Evolutionary conservation across 2,113 vertebrate species (phyloP).

Genomic region (Henicopernis longicauda): DNA sequence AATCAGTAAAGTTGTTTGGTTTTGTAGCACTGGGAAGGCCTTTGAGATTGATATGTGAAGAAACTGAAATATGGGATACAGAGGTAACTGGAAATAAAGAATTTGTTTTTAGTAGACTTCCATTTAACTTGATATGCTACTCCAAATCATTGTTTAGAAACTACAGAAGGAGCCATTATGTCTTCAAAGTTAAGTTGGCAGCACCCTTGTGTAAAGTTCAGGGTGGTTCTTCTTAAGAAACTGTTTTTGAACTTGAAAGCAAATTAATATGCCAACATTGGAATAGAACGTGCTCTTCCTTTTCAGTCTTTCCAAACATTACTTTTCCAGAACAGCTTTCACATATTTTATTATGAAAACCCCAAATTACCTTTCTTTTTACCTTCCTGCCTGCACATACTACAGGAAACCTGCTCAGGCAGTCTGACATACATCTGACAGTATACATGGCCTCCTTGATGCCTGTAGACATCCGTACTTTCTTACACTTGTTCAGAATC

Average conservation of each 20-base stretch:
- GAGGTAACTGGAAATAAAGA: not conserved
- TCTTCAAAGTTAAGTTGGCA: not conserved
- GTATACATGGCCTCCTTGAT: not conserved
- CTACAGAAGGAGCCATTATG: not conserved
- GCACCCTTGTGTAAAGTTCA: not conserved
- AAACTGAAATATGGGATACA: not conserved
- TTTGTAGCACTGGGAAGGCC: not conserved
- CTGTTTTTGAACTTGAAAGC: not conserved
- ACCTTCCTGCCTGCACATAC: not conserved
- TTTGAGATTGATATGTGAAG: not conserved
- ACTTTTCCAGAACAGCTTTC: not conserved
- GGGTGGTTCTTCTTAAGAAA: not conserved
- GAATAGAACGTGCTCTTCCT: not conserved
- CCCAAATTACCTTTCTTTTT: not conserved
- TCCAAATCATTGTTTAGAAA: not conserved
- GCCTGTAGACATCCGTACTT: fast-evolving
- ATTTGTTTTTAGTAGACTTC: not conserved
- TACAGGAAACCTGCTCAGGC: not conserved
- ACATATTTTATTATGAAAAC: not conserved
- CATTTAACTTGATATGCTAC: not conserved
- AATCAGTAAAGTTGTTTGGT: not conserved
- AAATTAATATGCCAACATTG: not conserved
- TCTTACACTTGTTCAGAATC: not conserved
- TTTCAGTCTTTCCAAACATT: not conserved
- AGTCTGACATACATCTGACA: not conserved